Percentiles rank a stretch among this genome's conserved stretches.
Conservation (phyloP, 2,888 invertebrate genomes). For the Nomada ferruginata region DNA sequence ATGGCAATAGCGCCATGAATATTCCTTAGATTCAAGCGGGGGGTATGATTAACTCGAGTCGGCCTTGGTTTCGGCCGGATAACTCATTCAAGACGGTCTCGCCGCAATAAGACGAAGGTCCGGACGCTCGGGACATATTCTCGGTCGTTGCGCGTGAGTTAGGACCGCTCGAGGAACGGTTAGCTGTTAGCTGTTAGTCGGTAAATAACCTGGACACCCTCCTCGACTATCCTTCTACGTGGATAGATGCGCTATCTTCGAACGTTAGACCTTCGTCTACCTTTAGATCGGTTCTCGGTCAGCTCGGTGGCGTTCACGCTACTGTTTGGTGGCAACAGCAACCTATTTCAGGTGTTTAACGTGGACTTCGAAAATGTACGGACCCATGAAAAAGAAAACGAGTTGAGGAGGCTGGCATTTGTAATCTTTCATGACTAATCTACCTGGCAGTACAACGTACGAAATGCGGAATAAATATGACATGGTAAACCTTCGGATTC, state of each 20-base stretch:
- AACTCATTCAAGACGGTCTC: conserved; percentile 74
- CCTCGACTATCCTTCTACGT: conserved; percentile 36
- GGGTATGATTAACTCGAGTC: conserved; percentile 48
- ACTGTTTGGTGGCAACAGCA: conserved; percentile 1
- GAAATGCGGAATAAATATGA: too few species aligned
- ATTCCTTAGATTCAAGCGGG: conserved; percentile 25
- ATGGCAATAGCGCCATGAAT: conserved; percentile 11
- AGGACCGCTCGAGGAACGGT: conserved; percentile 68
- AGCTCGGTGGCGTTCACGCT: conserved; percentile 28
- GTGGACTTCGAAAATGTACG: neutral
- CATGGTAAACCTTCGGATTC: too few species aligned
- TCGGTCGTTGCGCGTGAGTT: conserved; percentile 77
- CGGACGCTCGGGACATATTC: conserved; percentile 79
- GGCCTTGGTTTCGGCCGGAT: conserved; percentile 53
- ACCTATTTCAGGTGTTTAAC: neutral
- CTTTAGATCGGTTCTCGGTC: conserved; percentile 51
- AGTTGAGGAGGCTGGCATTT: too few species aligned
- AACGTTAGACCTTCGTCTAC: conserved; percentile 28
- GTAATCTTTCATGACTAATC: too few species aligned
- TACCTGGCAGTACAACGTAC: too few species aligned
- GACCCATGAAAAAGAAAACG: too few species aligned
- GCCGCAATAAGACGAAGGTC: conserved; percentile 79
- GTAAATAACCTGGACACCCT: conserved; percentile 76
- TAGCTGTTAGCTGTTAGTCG: conserved; percentile 67
- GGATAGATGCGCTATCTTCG: conserved; percentile 47